A percentile compares a stretch with the other conserved stretches of the same genome.
These are phyloP conservation scores for Stichodactyla mertensii DNA, from an alignment of 64 coral and sea anemone species.

Conservation along the genomic window DNA sequence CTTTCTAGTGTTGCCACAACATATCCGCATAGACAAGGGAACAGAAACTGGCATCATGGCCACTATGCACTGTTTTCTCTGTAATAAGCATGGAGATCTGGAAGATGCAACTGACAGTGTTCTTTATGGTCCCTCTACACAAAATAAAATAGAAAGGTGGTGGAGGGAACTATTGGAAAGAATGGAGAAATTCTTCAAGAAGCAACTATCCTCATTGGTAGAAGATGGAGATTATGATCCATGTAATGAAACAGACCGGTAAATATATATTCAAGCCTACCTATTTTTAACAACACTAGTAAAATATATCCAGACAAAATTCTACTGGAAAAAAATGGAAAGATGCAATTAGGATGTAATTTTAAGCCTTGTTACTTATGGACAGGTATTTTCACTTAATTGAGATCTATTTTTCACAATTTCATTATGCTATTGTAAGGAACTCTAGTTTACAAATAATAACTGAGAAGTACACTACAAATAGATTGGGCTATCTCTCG, in stretches of 20 bases:
- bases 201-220: conserved; percentile 10
- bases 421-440: no score
- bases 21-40: conserved; percentile 28
- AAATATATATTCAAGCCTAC: neutral
- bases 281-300: neutral
- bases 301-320: neutral
- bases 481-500: no score
- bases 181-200: conserved; percentile 36
- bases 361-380: conserved; percentile 12
- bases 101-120: conserved; percentile 30
- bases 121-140: conserved; percentile 29
- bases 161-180: conserved; percentile 29
- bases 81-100: conserved; percentile 11
- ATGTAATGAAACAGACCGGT: conserved; percentile 6
- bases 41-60: conserved; percentile 29
- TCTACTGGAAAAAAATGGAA: conserved; percentile 9
- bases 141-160: conserved; percentile 38
- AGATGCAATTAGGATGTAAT: conserved; percentile 11
- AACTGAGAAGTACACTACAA: no score
- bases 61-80: conserved; percentile 22
- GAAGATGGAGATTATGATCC: conserved; percentile 38
- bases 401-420: conserved; percentile 6
- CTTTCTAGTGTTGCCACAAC: conserved; percentile 20
- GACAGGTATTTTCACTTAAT: conserved; percentile 3
- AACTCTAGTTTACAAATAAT: no score